phyloP scores from a whole-genome alignment of 1,140 invertebrate species.

The Leptinotarsa undecemlineata region DNA sequence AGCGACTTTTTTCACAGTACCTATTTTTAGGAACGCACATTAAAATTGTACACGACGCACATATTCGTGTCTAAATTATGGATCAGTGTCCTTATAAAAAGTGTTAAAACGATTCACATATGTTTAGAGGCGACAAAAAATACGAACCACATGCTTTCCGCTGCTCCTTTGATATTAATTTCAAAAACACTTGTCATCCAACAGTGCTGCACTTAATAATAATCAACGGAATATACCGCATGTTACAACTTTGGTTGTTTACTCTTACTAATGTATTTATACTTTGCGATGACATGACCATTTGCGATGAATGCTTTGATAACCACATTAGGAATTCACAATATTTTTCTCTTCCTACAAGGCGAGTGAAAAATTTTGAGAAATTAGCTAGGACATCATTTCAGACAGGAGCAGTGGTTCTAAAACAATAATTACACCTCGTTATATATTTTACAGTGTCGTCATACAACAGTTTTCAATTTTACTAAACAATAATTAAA shows the following conservation, averaged over 20 bases:
- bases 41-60: conserved; percentile 27
- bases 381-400: no score
- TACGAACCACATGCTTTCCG: conserved; percentile 41
- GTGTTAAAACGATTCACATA: conserved; percentile 45
- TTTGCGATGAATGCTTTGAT: neutral
- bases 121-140: conserved; percentile 46
- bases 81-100: conserved; percentile 44
- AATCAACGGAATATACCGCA: conserved; percentile 24
- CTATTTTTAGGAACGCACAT: conserved; percentile 36
- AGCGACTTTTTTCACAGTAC: conserved; percentile 28
- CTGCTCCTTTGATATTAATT: conserved; percentile 42
- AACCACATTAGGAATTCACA: no score
- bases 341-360: no score
- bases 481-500: no score
- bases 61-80: conserved; percentile 43
- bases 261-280: conserved; percentile 2
- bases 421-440: no score
- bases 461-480: no score
- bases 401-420: no score
- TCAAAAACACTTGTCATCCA: conserved; percentile 45
- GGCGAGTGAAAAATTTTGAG: no score
- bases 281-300: neutral
- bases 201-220: conserved; percentile 25
- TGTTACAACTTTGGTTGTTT: conserved; percentile 19
- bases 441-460: no score